phyloP scores from a whole-genome alignment of 2,797 vertebrate genomes.

The Cirrhinus molitorella region DNA sequence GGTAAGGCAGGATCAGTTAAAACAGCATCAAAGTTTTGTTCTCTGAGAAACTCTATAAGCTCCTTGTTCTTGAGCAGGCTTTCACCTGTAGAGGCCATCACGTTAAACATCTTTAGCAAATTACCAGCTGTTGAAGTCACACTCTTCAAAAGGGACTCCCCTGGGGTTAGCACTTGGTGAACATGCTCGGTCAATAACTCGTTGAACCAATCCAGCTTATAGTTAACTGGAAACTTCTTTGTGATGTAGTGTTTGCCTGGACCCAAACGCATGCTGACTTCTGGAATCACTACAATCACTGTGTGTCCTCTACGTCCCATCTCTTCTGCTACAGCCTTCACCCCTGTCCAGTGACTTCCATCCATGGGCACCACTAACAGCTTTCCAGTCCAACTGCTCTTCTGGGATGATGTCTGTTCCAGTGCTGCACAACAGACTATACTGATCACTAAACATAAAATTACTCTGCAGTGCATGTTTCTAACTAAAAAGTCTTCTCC shows the following conservation, averaged over 20 bases:
- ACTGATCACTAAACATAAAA: slow-evolving; percentile 11
- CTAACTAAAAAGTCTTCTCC: slow-evolving; percentile 68
- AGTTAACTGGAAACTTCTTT: slow-evolving; percentile 70
- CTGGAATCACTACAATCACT: slow-evolving; percentile 80
- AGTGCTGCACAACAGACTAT: neutral
- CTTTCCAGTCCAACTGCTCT: slow-evolving; percentile 67
- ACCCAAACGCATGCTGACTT: slow-evolving; percentile 72
- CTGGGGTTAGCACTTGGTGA: accelerated
- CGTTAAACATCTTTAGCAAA: neutral
- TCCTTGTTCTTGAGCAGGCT: slow-evolving; percentile 74
- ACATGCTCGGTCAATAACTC: accelerated
- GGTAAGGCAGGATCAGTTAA: slow-evolving; percentile 74
- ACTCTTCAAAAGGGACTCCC: slow-evolving; percentile 63
- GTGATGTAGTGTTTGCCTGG: slow-evolving; percentile 76
- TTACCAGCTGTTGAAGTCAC: neutral
- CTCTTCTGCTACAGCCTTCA: slow-evolving; percentile 74
- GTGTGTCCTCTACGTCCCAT: slow-evolving; percentile 82
- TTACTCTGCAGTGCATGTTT: neutral
- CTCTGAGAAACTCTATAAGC: slow-evolving; percentile 64
- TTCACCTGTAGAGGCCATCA: slow-evolving; percentile 66
- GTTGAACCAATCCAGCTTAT: slow-evolving; percentile 58
- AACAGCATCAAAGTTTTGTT: slow-evolving; percentile 73
- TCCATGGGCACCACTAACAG: slow-evolving; percentile 84
- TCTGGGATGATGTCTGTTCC: neutral
- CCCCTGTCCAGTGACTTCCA: slow-evolving; percentile 88